Evolutionary conservation across 2,113 vertebrate species (phyloP).

Genomic region (Plotosus lineatus): DNA sequence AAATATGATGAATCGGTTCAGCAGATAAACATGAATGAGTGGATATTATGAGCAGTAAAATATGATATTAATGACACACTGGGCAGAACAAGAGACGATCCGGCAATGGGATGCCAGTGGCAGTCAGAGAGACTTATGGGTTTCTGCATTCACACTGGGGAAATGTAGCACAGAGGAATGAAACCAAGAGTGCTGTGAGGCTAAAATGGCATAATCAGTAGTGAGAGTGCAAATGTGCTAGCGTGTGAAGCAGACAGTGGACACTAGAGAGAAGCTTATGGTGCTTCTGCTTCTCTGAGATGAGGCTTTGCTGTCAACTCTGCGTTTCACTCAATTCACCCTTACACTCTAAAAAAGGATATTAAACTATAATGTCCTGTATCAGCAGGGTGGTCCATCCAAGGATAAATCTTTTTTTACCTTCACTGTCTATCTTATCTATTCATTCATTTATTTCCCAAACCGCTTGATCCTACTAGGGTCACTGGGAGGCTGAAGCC

Average conservation of each 20-base stretch:
- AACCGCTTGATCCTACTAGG: too few relatives aligned
- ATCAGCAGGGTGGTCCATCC: background rate
- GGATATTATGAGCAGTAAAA: conserved; percentile 1
- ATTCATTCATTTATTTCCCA: too few relatives aligned
- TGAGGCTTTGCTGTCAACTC: conserved; percentile 9
- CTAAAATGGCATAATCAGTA: conserved; percentile 38
- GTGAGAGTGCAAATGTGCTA: conserved; percentile 14
- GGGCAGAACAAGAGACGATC: conserved; percentile 25
- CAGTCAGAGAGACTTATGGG: conserved; percentile 35
- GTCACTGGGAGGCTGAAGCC: too few relatives aligned
- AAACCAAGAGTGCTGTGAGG: conserved; percentile 20
- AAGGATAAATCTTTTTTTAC: background rate
- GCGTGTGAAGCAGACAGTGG: conserved; percentile 8
- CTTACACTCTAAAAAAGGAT: background rate
- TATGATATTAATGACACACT: conserved; percentile 24
- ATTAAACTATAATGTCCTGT: background rate
- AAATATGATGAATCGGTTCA: too few relatives aligned
- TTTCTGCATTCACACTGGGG: conserved; percentile 33
- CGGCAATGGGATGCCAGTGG: conserved; percentile 13
- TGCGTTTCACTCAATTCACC: background rate
- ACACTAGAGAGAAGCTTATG: conserved; percentile 29
- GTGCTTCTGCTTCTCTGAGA: conserved; percentile 23
- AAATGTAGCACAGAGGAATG: conserved; percentile 14
- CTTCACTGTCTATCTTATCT: background rate
- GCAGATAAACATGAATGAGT: too few relatives aligned